Base-by-base conservation (phyloP, 2,113 vertebrate species). In the Gracilinanus agilis region DNA sequence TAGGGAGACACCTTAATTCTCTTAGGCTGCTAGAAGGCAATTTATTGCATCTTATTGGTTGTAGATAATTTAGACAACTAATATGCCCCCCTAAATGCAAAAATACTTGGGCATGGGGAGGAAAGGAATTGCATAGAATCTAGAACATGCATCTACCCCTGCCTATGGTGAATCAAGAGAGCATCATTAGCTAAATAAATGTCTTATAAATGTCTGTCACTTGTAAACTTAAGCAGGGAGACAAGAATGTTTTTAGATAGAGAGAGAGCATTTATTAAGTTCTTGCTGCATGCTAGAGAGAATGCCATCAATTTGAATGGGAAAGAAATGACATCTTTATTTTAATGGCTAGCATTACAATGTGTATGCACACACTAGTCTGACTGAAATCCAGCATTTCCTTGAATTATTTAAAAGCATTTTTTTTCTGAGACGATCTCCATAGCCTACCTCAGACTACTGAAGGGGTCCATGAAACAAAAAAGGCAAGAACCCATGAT, bases 111-210 rank as follows among this genome's bases (percentile, higher is more conserved):
- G 25, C 23, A 19, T 89, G 53, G 54, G 61, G 21, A 23, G 67
- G 67, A 27, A 91, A 54, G n/a, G 13, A 92, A 67, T 24, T 90
- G 0, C 58, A 49, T 2, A 49, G 49, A 91, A 53, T 88, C 54
- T 83, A 55, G 92, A 90, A 24, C 24, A 75, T 92, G 53, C n/a
- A 89, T 93, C 89, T 55, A 58, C 91, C 58, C 49, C 21, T 89
- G 53, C 24, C 90, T 2, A 56, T 95, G 44, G 93, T 13, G 91
- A 67, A 88, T 54, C 44, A 19, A 67, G 54, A 24, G 13, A 54
- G 19, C 19, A n/a, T 93, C 58, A 13, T 61, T 55, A 67, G 40
- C 49, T 88, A 93, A 93, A 75, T 24, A 67, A 1, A 83, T 21
- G 7, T 40, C 67, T 83, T 83, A 83, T 40, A 83, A 83, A 83